Conservation (phyloP, 2,888 invertebrate species). For the Coremacera marginata region DNA sequence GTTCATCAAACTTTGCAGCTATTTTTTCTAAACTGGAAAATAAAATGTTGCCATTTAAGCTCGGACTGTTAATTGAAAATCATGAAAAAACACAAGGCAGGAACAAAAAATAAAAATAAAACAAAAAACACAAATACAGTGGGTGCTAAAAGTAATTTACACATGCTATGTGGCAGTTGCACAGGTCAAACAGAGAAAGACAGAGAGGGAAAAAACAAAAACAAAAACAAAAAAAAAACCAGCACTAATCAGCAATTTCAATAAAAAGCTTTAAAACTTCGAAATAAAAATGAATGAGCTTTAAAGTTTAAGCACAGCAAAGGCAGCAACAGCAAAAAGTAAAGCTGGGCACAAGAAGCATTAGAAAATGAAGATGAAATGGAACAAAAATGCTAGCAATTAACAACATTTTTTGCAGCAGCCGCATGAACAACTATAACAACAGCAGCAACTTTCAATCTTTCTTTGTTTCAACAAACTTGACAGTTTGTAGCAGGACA, state of each 20-base stretch:
- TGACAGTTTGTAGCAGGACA: conserved; percentile 32
- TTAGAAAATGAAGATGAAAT: conserved; percentile 28
- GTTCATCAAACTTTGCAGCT: conserved; percentile 6
- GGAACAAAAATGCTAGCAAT: conserved; percentile 41
- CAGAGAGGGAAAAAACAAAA: neutral
- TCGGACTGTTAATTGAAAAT: conserved; percentile 44
- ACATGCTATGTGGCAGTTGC: neutral
- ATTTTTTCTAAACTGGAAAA: neutral
- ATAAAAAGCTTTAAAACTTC: conserved; percentile 16
- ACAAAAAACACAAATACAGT: conserved; percentile 3
- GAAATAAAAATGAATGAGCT: conserved; percentile 1
- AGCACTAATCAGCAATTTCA: conserved; percentile 51
- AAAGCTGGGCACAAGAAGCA: neutral
- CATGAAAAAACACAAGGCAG: neutral
- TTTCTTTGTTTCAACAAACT: conserved; percentile 1
- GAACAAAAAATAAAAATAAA: neutral
- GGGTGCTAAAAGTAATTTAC: conserved; percentile 14
- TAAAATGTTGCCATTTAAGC: conserved; percentile 43
- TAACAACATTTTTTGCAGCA: conserved; percentile 45
- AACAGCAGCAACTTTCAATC: neutral
- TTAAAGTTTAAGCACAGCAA: conserved; percentile 11
- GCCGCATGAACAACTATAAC: neutral
- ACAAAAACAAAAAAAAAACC: conserved; percentile 9
- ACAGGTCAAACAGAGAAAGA: neutral
- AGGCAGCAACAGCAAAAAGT: neutral